A percentile compares a stretch with the other conserved stretches of the same genome.
Conservation (phyloP, 2,888 invertebrate genomes). For the Acrocera orbiculus region DNA sequence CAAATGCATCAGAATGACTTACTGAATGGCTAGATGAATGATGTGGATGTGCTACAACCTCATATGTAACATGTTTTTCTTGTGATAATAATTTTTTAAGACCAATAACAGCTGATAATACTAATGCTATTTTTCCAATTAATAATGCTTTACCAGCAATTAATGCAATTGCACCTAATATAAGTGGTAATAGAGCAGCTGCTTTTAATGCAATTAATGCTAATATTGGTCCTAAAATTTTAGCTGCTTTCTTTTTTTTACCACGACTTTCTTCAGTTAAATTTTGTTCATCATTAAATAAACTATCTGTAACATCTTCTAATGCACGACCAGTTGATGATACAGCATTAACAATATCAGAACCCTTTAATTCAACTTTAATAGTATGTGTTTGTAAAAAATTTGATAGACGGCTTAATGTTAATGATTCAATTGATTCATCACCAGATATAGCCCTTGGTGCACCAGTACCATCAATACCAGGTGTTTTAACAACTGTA, state of each 20-base stretch:
- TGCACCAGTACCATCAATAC: conserved; percentile 48
- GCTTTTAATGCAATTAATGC: conserved; percentile 60
- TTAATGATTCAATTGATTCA: conserved; percentile 43
- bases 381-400: conserved; percentile 67
- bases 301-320: conserved; percentile 49
- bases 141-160: conserved; percentile 73
- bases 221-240: conserved; percentile 59
- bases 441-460: conserved; percentile 53
- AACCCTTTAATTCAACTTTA: conserved; percentile 69
- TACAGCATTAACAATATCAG: conserved; percentile 64
- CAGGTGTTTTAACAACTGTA: conserved; percentile 59
- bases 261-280: conserved; percentile 50
- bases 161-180: conserved; percentile 64
- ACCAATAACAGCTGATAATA: conserved; percentile 67
- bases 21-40: conserved; percentile 52
- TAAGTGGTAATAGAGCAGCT: conserved; percentile 58
- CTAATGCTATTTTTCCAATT: conserved; percentile 69
- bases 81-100: conserved; percentile 64
- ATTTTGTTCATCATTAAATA: conserved; percentile 41
- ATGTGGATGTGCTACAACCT: conserved; percentile 71
- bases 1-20: conserved; percentile 46
- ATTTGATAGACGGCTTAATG: conserved; percentile 49
- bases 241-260: conserved; percentile 68
- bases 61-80: conserved; percentile 75
- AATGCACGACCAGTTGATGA: conserved; percentile 64